These are phyloP conservation scores for Pinctada fucata DNA, from an alignment of 2,888 invertebrate genomes.

Conservation along the genomic window DNA sequence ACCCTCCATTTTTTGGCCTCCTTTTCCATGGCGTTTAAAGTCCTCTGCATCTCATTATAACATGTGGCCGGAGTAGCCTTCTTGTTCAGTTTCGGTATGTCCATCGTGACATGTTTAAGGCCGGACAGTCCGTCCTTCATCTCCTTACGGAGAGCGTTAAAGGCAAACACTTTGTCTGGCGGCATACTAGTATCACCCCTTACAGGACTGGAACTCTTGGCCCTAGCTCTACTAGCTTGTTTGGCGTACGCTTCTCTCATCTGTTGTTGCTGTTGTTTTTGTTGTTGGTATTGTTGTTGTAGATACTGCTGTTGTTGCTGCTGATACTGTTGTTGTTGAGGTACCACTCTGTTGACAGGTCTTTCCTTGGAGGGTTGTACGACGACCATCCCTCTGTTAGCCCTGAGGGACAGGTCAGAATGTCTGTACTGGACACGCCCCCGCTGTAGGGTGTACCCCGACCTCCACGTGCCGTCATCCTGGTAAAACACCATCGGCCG, in stretches of 20 bases:
- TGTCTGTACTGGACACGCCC: background rate
- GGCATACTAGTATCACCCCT: background rate
- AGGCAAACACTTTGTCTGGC: background rate
- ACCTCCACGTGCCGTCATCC: background rate
- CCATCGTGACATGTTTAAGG: slow-evolving; percentile 6
- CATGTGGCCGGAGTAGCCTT: background rate
- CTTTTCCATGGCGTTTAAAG: background rate
- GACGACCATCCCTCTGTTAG: background rate
- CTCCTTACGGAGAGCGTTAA: slow-evolving; percentile 8
- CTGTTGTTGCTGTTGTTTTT: background rate
- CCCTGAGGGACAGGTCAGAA: background rate
- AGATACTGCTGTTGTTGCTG: background rate
- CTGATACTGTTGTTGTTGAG: background rate
- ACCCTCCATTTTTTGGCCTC: background rate
- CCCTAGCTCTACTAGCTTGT: background rate
- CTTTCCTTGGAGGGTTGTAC: background rate
- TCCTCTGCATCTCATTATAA: background rate
- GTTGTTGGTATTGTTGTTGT: background rate
- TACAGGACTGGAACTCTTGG: background rate
- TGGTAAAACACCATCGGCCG: background rate
- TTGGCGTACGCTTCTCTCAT: background rate
- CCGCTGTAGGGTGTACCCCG: background rate
- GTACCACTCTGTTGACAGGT: background rate
- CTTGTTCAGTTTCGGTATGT: slow-evolving; percentile 15
- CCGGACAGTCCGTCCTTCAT: background rate